phyloP scores from a whole-genome alignment of 1,140 invertebrate species.

The Rhagoletis zephyria region DNA sequence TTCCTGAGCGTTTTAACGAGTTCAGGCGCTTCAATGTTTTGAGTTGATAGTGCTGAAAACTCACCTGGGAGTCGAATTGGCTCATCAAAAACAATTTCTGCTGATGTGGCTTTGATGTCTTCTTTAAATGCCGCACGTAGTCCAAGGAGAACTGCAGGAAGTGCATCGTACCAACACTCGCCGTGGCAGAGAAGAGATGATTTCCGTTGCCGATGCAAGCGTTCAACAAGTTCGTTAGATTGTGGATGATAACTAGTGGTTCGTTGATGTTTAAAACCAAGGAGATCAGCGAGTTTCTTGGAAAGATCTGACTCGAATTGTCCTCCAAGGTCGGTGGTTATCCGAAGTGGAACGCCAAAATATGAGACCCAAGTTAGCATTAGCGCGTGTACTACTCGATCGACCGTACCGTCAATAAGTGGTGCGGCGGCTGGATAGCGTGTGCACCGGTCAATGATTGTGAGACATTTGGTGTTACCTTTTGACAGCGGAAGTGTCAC shows the following conservation, averaged over 20 bases:
- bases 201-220: slow-evolving; percentile 65
- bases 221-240: slow-evolving; percentile 67
- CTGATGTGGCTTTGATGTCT: background rate
- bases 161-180: background rate
- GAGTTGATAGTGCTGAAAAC: slow-evolving; percentile 6
- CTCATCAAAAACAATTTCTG: slow-evolving; percentile 44
- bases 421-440: background rate
- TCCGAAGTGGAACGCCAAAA: background rate
- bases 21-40: background rate
- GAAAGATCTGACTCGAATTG: slow-evolving; percentile 31
- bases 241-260: slow-evolving; percentile 71
- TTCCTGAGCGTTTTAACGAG: background rate
- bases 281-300: background rate
- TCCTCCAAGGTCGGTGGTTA: background rate
- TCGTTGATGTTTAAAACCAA: slow-evolving; percentile 61
- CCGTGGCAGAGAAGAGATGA: slow-evolving; percentile 59
- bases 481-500: background rate
- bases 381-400: background rate
- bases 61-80: slow-evolving; percentile 23
- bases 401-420: background rate
- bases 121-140: slow-evolving; percentile 43
- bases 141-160: background rate
- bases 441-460: background rate
- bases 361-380: background rate
- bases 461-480: background rate